Evolutionary conservation across 2,113 vertebrate genomes (phyloP), one percentile per base, ranked within the genome.

Genomic region (Caranx ignobilis): DNA sequence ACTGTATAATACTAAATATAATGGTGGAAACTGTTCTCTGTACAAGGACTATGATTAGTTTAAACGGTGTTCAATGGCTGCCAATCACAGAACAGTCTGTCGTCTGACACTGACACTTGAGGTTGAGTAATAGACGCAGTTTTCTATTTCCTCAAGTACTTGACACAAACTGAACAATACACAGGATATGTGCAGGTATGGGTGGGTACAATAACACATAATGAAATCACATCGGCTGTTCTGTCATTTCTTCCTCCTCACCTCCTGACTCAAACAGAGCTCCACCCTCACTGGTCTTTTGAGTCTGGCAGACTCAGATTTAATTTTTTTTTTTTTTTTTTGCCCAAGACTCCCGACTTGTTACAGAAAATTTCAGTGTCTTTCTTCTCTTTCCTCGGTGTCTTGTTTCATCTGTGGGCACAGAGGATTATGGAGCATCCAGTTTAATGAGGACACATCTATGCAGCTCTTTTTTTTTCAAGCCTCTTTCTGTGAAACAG

Each of bases 301-400:
- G 6, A 82, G 57, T 84, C 45, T 71, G n/a, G n/a, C 57, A 67
- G 55, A 72, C 59, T 65, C 41, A 2, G 6, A 34, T 62, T 63
- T 59, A 6, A 59, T 56, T 68, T 77, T 19, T 45, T 26, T 26
- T 26, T 26, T 26, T 26, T 26, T 0, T 7, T 63, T 73, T 59
- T 48, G 37, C 60, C 43, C 47, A 26, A 47, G 15, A 32, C 0
- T 5, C 11, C 19, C 6, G n/a, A 31, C 39, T 72, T 56, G 45
- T 80, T n/a, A 64, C 6, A 60, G 12, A 69, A 73, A 64, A 50
- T 41, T 37, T 81, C 41, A 37, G 13, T 41, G 11, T 26, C 45
- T 68, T 19, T 63, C 19, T 10, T 48, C 26, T 73, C 35, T 7
- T 35, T 56, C 9, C 50, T 12, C 11, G n/a, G 41, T 12, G 1